Conservation (phyloP, 1,140 invertebrate genomes). For the Chionoecetes opilio region DNA sequence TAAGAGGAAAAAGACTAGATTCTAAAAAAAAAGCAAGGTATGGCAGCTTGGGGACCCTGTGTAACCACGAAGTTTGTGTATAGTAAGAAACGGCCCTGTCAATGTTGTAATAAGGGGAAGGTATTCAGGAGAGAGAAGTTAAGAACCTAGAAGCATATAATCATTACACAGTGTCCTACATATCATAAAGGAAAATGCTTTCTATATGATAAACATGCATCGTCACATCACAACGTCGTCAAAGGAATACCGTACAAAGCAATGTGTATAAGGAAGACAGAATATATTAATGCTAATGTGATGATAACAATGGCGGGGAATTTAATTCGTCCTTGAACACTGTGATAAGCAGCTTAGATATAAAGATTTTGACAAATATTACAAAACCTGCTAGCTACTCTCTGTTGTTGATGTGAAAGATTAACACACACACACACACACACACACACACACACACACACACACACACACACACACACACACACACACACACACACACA, state of each 20-base stretch:
- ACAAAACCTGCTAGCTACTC: background rate
- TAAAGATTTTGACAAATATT: background rate
- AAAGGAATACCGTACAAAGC: background rate
- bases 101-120: too few relatives aligned
- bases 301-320: background rate
- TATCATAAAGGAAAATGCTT: too few relatives aligned
- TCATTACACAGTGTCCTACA: too few relatives aligned
- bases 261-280: background rate
- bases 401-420: background rate
- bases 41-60: too few relatives aligned
- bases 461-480: constrained; percentile 5
- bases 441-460: background rate
- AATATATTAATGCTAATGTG: background rate
- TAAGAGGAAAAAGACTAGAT: too few relatives aligned
- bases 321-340: background rate
- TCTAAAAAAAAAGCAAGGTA: too few relatives aligned
- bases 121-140: too few relatives aligned
- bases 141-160: too few relatives aligned
- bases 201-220: background rate
- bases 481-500: constrained; percentile 7
- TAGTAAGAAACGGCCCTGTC: too few relatives aligned
- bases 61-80: too few relatives aligned
- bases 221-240: background rate
- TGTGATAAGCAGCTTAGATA: background rate
- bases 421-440: background rate